A percentile compares a stretch with the other conserved stretches of the same genome.
Conservation (phyloP, 2,797 vertebrate genomes). For the Macroramphosus scolopax region DNA sequence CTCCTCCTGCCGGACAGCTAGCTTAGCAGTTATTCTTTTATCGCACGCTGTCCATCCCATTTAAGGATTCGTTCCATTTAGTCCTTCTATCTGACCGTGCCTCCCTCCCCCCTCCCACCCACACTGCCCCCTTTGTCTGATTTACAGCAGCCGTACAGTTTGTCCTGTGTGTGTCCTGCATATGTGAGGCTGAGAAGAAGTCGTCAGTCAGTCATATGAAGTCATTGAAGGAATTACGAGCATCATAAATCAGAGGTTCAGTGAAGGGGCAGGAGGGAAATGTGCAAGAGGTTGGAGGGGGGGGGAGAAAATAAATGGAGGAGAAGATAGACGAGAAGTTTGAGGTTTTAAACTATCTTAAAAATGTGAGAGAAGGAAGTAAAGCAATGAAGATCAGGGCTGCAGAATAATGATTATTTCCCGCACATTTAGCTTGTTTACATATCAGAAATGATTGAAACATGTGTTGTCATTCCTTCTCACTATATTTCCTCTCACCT, state of each 20-base stretch:
- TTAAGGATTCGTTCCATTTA: constrained; percentile 57
- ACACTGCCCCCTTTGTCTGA: constrained; percentile 35
- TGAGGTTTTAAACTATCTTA: constrained; percentile 19
- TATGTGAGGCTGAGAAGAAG: constrained; percentile 48
- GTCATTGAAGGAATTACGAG: constrained; percentile 55
- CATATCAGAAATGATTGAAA: constrained; percentile 2
- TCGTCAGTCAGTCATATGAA: constrained; percentile 58
- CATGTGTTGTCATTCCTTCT: too few relatives aligned
- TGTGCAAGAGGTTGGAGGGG: constrained; percentile 13
- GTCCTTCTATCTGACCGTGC: constrained; percentile 29
- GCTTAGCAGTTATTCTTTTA: constrained; percentile 44
- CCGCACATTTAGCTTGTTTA: neutral
- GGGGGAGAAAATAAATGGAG: too few relatives aligned
- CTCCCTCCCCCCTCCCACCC: constrained; percentile 4
- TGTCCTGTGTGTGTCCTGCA: constrained; percentile 30
- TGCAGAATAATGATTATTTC: neutral
- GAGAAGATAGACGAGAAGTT: too few relatives aligned
- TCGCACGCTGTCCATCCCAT: constrained; percentile 48
- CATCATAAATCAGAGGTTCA: constrained; percentile 58
- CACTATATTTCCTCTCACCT: constrained; percentile 2
- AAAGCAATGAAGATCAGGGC: neutral
- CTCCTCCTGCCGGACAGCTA: constrained; percentile 23
- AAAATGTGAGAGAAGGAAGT: constrained; percentile 7
- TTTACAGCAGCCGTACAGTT: constrained; percentile 19
- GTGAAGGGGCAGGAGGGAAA: constrained; percentile 16